These are phyloP conservation scores for Dysidea cf. avara DNA, from an alignment of 37 sponge, comb jelly and placozoan genomes.

Conservation along the genomic window DNA sequence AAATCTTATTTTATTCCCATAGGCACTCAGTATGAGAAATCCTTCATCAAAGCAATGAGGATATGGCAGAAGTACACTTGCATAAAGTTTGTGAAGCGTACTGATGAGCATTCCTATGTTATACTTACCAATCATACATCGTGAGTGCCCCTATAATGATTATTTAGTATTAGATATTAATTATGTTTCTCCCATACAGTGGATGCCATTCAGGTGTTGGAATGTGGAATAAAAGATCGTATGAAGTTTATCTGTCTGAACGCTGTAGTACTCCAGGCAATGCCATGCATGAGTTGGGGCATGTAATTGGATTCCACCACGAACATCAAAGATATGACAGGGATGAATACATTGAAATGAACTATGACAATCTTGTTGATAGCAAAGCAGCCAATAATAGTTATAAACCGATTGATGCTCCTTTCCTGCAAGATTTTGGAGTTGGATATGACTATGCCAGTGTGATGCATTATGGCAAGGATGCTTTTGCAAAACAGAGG, in stretches of 20 bases:
- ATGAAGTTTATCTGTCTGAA: background rate
- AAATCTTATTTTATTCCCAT: background rate
- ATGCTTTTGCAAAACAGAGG: conserved; percentile 13
- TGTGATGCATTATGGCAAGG: conserved; percentile 62
- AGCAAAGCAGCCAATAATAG: background rate
- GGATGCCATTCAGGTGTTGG: too few species aligned
- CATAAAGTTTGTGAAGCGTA: conserved; percentile 19
- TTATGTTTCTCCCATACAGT: background rate
- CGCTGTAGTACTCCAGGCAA: conserved; percentile 23
- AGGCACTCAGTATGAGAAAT: background rate
- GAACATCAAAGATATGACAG: conserved; percentile 70
- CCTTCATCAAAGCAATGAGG: conserved; percentile 17
- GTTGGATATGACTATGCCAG: conserved; percentile 62
- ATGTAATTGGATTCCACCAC: conserved; percentile 68
- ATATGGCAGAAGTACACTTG: conserved; percentile 30
- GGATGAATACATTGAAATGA: conserved; percentile 42
- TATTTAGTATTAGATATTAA: too few species aligned
- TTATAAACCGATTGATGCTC: conserved; percentile 1
- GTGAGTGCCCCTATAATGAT: conserved; percentile 10
- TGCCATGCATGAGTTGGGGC: conserved; percentile 69
- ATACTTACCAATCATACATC: conserved; percentile 4
- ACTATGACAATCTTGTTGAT: conserved; percentile 18
- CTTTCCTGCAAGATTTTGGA: background rate
- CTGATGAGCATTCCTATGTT: conserved; percentile 2
- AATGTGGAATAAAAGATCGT: background rate